phyloP scores from a whole-genome alignment of 2,797 vertebrate genomes.

The Cossypha niveicapilla region DNA sequence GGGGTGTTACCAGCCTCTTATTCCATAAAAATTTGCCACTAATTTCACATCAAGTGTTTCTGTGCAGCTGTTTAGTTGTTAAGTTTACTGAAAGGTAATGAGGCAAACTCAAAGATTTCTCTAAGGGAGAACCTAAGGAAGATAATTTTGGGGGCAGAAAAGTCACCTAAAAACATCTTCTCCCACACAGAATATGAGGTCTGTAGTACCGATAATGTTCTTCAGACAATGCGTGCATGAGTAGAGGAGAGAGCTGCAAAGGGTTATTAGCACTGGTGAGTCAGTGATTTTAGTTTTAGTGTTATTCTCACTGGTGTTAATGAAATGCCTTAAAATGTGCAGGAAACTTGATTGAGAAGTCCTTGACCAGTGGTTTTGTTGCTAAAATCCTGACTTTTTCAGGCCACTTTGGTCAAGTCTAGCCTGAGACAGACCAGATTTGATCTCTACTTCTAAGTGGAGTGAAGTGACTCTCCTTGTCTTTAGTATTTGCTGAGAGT shows the following conservation, averaged over 20 bases:
- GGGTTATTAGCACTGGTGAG: not conserved
- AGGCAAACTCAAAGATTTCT: not conserved
- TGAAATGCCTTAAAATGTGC: not conserved
- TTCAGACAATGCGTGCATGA: not conserved
- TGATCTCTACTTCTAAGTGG: not conserved
- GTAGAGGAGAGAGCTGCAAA: not conserved
- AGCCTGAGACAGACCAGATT: not conserved
- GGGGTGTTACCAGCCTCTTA: not conserved
- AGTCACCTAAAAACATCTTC: not conserved
- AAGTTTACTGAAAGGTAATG: not conserved
- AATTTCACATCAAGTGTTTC: not conserved
- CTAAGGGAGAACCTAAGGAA: not conserved
- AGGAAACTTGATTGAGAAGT: not conserved
- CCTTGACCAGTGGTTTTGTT: not conserved
- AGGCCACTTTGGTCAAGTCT: not conserved
- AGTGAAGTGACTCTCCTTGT: not conserved
- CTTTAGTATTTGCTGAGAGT: not conserved
- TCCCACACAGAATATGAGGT: not conserved
- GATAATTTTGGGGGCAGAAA: rapidly evolving
- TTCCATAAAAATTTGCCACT: not conserved
- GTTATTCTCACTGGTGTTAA: not conserved
- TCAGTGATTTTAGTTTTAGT: not conserved
- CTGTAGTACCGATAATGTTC: not conserved
- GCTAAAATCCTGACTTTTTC: not conserved
- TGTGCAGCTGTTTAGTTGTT: not conserved